Base-by-base conservation (phyloP, 1,140 invertebrate species). In the Oscheius sp. region DNA sequence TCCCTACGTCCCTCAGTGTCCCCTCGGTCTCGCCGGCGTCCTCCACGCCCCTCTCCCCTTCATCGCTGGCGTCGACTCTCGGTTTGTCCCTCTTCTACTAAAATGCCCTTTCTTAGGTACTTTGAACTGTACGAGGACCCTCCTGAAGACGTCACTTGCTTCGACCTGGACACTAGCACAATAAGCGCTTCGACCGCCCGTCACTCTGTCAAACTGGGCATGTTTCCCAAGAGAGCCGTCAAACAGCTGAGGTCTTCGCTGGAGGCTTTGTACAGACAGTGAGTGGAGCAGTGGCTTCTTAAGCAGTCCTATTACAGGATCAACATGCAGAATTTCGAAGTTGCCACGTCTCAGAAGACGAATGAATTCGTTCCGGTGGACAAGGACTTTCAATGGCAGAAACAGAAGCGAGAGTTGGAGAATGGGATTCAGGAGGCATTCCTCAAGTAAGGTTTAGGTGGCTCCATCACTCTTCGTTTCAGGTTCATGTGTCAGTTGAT, bases 1-100 rank as follows among this genome's bases (percentile, higher is more conserved):
- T 86, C 95, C 96, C 0, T 99, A 99, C 84, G 96, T 99, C 86
- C 97, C 97, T 15, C 87, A 99, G 7, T 99, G 97, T 88, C 97
- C 97, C 1, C 88, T 99, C 78, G 92, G 90, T 85, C 80, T 91
- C 7, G 90, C 89, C 20, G 89, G 89, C 82, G 92, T 98, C 4
- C 87, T 99, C 23, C 93, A 95, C 86, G 95, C 96, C 35, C 97
- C 97, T 0, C 87, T 97, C 77, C 95, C 97, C 4, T 99, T 97
- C 86, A 89, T 99, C 68, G 95, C 98, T 80, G 95, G 95, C 59
- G 92, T 95, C 3, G 93, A 94, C 84, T 94, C 76, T 23, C 68
- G 78, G 52, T 78, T 10, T 20, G 10, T 69, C 18, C 59, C 18
- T 67, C 59, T 0, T 66, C 13, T 68, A 18, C 29, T 20, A 67